A percentile compares a stretch with the other conserved stretches of the same genome.
Evolutionary conservation across 2,113 vertebrate genomes (phyloP).

Genomic region (Carollia perspicillata): DNA sequence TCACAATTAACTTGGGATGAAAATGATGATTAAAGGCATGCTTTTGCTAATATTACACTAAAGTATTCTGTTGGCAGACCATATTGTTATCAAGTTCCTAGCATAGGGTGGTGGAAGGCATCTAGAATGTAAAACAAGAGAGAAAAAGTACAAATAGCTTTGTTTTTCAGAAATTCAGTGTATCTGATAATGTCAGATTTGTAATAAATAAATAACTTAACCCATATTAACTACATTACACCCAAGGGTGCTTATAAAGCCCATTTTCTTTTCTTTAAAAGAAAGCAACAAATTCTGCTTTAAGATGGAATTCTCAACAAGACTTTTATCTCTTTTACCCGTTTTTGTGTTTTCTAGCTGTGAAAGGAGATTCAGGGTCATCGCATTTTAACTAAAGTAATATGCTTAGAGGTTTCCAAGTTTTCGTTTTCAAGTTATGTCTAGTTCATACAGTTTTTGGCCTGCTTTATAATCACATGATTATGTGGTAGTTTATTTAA

Average conservation of each 20-base stretch:
- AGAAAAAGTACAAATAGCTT: not conserved
- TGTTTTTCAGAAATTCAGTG: slow-evolving; percentile 15
- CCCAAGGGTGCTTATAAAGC: not conserved
- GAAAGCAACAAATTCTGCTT: not conserved
- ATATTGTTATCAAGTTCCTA: not conserved
- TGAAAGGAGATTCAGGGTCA: not conserved
- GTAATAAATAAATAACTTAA: not conserved
- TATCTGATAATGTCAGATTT: not conserved
- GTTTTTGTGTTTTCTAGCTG: slow-evolving; percentile 1
- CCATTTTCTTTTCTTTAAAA: not conserved
- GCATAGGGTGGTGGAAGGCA: not conserved
- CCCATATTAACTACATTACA: not conserved
- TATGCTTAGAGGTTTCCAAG: slow-evolving; percentile 1
- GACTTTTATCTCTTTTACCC: not conserved
- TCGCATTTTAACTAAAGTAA: slow-evolving; percentile 34
- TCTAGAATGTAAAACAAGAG: not conserved
- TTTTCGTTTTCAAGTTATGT: slow-evolving; percentile 57
- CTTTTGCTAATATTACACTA: not conserved
- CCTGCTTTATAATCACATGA: slow-evolving; percentile 29
- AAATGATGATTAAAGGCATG: not conserved
- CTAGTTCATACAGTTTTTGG: slow-evolving; percentile 30
- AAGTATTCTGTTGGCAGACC: not conserved
- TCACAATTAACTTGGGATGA: not conserved
- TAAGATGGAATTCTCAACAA: not conserved
- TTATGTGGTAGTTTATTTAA: slow-evolving; percentile 58